Base-by-base conservation (phyloP, 1,140 invertebrate genomes). In the Geopemphigus sp. region DNA sequence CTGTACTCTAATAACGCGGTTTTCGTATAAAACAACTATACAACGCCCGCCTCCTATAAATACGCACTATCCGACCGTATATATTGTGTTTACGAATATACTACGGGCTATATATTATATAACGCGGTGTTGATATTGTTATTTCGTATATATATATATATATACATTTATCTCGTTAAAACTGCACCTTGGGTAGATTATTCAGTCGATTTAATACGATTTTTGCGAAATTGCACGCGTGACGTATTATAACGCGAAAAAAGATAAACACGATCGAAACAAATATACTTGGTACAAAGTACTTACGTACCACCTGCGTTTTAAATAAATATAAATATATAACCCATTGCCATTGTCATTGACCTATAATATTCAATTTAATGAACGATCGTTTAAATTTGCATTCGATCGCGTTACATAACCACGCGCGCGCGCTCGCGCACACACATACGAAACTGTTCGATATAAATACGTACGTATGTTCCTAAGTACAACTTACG, bases 291-390 rank as follows among this genome's bases (percentile, higher is more conserved):
- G 29, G 12, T 61, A 61, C 57, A 61, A 61, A 61, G 57, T 61
- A 6, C 19, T 17, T n/a, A 29, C 17, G 29, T 32, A 54, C 5
- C 26, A 26, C 47, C 10, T 45, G 19, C 29, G 29, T n/a, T 32
- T 45, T 66, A 66, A 8, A 50, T 50, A n/a, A n/a, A 14, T 53
- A 39, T 22, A 47, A 47, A n/a, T 50, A 14, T 19, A 45, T 66
- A 47, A 47, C 19, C n/a, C 39, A 39, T 39, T 61, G 59, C 15
- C 32, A 68, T 68, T 70, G 66, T 72, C n/a, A 54, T 54, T 54
- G 47, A 53, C 68, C 68, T 26, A 54, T 72, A 53, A 24, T 24
- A 54, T 72, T 72, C 68, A 72, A 72, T 72, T 72, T 54, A 72
- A 72, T 72, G 26, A 72, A 14, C 22, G 53, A 54, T 4, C 54